A percentile compares a stretch with the other conserved stretches of the same genome.
Conservation (phyloP, 2,888 invertebrate species). For the Hyppa rectilinea region DNA sequence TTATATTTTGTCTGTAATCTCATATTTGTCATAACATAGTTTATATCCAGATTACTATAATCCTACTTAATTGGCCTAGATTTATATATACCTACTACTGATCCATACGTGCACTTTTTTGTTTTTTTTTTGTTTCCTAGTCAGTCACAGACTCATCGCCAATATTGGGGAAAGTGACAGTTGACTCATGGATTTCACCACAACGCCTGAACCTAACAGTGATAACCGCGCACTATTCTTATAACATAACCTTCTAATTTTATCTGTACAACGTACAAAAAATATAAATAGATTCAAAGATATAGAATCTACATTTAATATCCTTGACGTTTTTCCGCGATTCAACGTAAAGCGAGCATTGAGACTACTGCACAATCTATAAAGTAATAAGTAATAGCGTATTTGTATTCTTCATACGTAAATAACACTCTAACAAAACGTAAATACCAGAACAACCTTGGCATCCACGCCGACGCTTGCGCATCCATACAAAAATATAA, state of each 20-base stretch:
- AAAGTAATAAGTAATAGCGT: conserved; percentile 34
- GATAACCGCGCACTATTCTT: conserved; percentile 12
- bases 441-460: conserved; percentile 76
- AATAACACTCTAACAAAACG: conserved; percentile 62
- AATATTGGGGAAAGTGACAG: conserved; percentile 32
- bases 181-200: conserved; percentile 42
- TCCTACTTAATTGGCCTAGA: too few species aligned
- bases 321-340: conserved; percentile 68
- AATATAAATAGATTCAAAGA: conserved; percentile 42
- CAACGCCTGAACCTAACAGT: background rate
- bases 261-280: conserved; percentile 39
- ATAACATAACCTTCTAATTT: conserved; percentile 41
- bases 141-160: conserved; percentile 24
- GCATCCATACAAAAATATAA: conserved; percentile 72
- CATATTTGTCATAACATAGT: too few species aligned
- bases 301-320: conserved; percentile 34
- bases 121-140: too few species aligned
- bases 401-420: conserved; percentile 47
- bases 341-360: conserved; percentile 39
- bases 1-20: too few species aligned
- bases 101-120: too few species aligned
- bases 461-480: conserved; percentile 71
- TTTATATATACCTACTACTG: too few species aligned
- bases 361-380: conserved; percentile 30
- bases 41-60: too few species aligned